A percentile compares a stretch with the other conserved stretches of the same genome.
Evolutionary conservation across 2,113 vertebrate genomes (phyloP).

Genomic region (Clinocottus analis): DNA sequence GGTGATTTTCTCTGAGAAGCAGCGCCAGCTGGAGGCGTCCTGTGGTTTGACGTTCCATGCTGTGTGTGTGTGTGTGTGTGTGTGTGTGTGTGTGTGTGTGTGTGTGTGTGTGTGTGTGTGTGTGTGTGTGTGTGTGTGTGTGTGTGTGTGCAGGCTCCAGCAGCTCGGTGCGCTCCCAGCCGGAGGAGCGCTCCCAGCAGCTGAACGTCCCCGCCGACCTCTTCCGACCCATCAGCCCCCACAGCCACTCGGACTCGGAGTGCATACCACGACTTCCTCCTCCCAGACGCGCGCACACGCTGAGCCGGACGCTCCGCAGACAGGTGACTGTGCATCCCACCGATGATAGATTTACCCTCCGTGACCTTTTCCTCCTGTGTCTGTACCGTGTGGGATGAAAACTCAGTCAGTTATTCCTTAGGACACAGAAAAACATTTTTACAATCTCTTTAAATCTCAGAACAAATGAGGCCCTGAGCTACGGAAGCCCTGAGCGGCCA

Average conservation of each 20-base stretch:
- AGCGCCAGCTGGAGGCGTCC: not conserved
- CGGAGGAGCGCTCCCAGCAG: slow-evolving; percentile 82
- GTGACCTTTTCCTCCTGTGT: not conserved
- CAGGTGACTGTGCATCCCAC: slow-evolving; percentile 84
- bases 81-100: no score
- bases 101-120: no score
- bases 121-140: no score
- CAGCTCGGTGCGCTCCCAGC: slow-evolving; percentile 88
- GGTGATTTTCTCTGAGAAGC: not conserved
- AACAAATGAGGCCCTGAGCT: not conserved
- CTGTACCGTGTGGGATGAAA: not conserved
- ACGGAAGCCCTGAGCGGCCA: not conserved
- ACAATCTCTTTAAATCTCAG: not conserved
- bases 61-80: slow-evolving; percentile 17
- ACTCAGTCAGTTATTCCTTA: not conserved
- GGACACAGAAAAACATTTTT: not conserved
- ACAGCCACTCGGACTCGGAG: slow-evolving; percentile 79
- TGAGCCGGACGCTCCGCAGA: slow-evolving; percentile 92
- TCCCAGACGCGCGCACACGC: slow-evolving; percentile 84
- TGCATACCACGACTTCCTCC: slow-evolving; percentile 85
- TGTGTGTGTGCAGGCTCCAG: slow-evolving; percentile 86
- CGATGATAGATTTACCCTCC: not conserved
- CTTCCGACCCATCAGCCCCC: slow-evolving; percentile 87
- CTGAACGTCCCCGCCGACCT: slow-evolving; percentile 86
- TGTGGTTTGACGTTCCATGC: not conserved